Conservation (phyloP, 2,888 invertebrate genomes). For the Cheilosia grossa region DNA sequence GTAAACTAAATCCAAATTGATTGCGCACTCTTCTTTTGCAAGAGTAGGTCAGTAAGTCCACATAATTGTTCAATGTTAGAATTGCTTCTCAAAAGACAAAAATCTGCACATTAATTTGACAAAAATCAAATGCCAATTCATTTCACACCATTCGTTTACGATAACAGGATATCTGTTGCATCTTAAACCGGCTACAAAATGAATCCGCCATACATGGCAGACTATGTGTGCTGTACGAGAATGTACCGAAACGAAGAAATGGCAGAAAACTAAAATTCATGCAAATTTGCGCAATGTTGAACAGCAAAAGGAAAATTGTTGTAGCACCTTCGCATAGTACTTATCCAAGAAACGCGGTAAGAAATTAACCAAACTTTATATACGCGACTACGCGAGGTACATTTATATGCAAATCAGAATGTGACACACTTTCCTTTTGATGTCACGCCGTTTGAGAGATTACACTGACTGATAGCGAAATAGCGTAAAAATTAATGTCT, state of each 20-base stretch:
- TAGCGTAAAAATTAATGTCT: slow-evolving; percentile 53
- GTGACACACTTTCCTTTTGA: slow-evolving; percentile 73
- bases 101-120: slow-evolving; percentile 10
- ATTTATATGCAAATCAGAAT: slow-evolving; percentile 54
- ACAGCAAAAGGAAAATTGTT: slow-evolving; percentile 22
- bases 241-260: slow-evolving; percentile 7
- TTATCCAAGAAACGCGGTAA: slow-evolving; percentile 37
- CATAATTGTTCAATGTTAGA: not conserved
- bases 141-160: not conserved
- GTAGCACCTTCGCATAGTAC: slow-evolving; percentile 12
- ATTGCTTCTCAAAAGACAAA: not conserved
- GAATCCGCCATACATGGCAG: not conserved
- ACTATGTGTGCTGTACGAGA: not conserved
- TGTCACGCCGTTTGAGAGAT: slow-evolving; percentile 67
- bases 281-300: slow-evolving; percentile 29
- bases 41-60: slow-evolving; percentile 1
- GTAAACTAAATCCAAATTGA: not conserved
- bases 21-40: not conserved
- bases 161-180: slow-evolving; percentile 34
- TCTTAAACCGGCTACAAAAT: slow-evolving; percentile 48
- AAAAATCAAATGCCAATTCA: slow-evolving; percentile 8
- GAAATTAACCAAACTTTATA: slow-evolving; percentile 37
- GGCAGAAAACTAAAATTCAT: slow-evolving; percentile 2
- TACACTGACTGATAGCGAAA: slow-evolving; percentile 49
- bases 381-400: not conserved